phyloP scores from a whole-genome alignment of 2,888 invertebrate genomes.

The Panzeria rudis region DNA sequence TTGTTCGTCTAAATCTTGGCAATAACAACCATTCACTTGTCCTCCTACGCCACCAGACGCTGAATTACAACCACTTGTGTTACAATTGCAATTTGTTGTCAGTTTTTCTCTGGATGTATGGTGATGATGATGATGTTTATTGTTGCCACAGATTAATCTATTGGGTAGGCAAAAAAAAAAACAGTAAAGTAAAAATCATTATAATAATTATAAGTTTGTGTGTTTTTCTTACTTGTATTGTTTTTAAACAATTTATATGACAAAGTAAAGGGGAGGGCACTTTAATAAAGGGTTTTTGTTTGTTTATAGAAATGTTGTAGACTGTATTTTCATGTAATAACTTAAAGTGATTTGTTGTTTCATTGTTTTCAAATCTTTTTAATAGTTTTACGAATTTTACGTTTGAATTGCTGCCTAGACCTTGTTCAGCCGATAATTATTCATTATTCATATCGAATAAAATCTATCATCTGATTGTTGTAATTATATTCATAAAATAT shows the following conservation, averaged over 20 bases:
- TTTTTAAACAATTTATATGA: constrained; percentile 51
- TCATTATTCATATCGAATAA: constrained; percentile 34
- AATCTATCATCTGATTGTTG: constrained; percentile 52
- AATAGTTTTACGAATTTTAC: constrained; percentile 53
- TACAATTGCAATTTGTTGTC: constrained; percentile 72
- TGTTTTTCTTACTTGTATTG: constrained; percentile 55
- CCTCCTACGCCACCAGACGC: constrained; percentile 36
- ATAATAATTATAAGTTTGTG: neutral
- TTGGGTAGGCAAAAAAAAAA: constrained; percentile 66
- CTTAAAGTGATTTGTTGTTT: constrained; percentile 35
- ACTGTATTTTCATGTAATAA: constrained; percentile 24
- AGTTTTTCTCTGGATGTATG: constrained; percentile 70
- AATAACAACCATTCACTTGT: constrained; percentile 52
- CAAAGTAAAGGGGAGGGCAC: neutral
- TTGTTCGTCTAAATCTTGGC: constrained; percentile 73
- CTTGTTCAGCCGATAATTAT: constrained; percentile 54
- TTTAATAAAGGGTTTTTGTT: neutral
- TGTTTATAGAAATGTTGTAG: neutral
- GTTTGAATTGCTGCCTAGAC: constrained; percentile 71
- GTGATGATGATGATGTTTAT: constrained; percentile 74
- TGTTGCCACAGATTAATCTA: constrained; percentile 76
- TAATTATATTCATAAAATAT: constrained; percentile 11
- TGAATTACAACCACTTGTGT: constrained; percentile 46
- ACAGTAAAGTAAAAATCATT: constrained; percentile 2
- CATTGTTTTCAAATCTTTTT: constrained; percentile 38